A percentile compares a stretch with the other conserved stretches of the same genome.
Conservation (phyloP, 2,888 invertebrate species). For the Ariolimax columbianus region DNA sequence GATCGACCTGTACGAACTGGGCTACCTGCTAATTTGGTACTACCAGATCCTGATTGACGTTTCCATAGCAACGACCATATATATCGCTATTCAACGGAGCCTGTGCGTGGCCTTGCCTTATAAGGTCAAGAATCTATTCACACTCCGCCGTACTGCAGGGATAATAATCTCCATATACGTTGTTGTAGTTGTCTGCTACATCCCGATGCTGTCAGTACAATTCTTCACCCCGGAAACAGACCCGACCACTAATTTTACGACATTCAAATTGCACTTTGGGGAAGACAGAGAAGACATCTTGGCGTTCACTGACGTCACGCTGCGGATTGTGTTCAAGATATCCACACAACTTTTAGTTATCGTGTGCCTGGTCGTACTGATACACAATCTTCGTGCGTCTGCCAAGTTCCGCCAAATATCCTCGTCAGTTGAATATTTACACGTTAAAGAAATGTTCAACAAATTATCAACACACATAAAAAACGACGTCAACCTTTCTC, state of each 20-base stretch:
- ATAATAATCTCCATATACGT: neutral
- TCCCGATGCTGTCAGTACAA: neutral
- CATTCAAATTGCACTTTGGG: neutral
- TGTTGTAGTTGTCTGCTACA: neutral
- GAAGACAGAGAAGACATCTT: neutral
- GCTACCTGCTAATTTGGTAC: slow-evolving; percentile 12
- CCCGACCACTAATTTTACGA: neutral
- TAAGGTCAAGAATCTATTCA: slow-evolving; percentile 16
- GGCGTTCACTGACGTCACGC: neutral
- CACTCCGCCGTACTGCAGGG: neutral
- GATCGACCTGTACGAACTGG: neutral
- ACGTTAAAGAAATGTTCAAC: neutral
- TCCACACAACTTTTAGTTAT: slow-evolving; percentile 1
- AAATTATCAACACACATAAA: too few species aligned
- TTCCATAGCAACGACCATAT: neutral
- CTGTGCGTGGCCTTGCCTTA: slow-evolving; percentile 20
- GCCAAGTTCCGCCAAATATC: slow-evolving; percentile 2
- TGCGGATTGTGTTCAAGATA: neutral
- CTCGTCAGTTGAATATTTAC: neutral
- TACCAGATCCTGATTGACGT: slow-evolving; percentile 17
- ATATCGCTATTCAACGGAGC: slow-evolving; percentile 24
- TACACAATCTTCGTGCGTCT: neutral
- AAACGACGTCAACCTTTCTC: neutral
- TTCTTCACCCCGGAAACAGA: neutral
- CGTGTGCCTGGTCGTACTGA: slow-evolving; percentile 5